Evolutionary conservation across 2,113 vertebrate genomes (phyloP).

Genomic region (Brachyhypopomus occidentalis): DNA sequence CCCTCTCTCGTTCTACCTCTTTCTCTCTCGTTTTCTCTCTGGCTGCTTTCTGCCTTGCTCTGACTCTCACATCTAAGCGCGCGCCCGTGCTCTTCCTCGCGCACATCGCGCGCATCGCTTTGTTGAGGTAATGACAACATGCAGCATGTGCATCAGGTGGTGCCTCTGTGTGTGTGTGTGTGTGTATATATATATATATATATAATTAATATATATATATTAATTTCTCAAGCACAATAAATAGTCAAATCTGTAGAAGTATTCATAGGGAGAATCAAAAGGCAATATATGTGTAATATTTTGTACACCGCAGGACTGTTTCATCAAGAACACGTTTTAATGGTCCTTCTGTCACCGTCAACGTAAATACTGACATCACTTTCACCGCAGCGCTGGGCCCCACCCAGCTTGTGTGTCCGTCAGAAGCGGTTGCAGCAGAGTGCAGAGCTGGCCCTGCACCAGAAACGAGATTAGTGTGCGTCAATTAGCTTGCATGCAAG

Average conservation of each 20-base stretch:
- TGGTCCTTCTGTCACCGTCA: constrained; percentile 10
- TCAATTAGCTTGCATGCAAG: constrained; percentile 17
- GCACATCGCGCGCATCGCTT: neutral
- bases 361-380: constrained; percentile 24
- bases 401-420: constrained; percentile 12
- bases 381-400: constrained; percentile 31
- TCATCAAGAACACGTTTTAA: neutral
- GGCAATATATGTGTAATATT: neutral
- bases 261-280: neutral
- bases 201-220: too few relatives aligned
- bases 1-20: constrained; percentile 2
- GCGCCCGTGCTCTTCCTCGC: neutral
- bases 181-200: too few relatives aligned
- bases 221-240: neutral
- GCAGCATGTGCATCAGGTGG: constrained; percentile 5
- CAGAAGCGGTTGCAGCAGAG: constrained; percentile 22
- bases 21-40: neutral
- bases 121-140: neutral
- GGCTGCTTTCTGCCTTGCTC: neutral
- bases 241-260: neutral
- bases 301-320: neutral
- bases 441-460: constrained; percentile 38
- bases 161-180: neutral
- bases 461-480: constrained; percentile 29
- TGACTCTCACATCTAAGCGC: neutral